phyloP scores from a whole-genome alignment of 2,888 invertebrate genomes.

The Cheilosia grossa region DNA sequence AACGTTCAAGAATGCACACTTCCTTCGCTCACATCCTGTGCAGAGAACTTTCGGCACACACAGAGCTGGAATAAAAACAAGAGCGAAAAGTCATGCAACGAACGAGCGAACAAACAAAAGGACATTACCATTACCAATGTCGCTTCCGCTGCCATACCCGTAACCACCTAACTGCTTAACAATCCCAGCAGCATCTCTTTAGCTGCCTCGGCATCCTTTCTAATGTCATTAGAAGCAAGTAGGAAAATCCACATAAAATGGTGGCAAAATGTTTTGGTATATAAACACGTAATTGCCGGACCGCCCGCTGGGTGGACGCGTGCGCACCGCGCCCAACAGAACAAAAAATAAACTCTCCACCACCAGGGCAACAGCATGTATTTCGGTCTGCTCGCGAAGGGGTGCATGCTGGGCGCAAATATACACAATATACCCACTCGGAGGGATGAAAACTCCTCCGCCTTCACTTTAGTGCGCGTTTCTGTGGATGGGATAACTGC shows the following conservation, averaged over 20 bases:
- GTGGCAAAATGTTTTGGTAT: slow-evolving; percentile 75
- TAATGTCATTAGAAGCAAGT: slow-evolving; percentile 70
- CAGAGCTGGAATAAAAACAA: slow-evolving; percentile 24
- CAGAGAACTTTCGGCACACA: slow-evolving; percentile 29
- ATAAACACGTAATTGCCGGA: slow-evolving; percentile 77
- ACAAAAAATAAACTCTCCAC: slow-evolving; percentile 11
- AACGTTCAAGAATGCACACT: slow-evolving; percentile 67
- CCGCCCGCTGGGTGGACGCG: slow-evolving; percentile 76
- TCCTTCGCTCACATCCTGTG: slow-evolving; percentile 64
- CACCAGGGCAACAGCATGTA: slow-evolving; percentile 34
- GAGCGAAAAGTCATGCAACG: slow-evolving; percentile 74
- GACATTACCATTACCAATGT: slow-evolving; percentile 75
- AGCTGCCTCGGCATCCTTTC: slow-evolving; percentile 39
- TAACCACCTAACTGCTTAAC: slow-evolving; percentile 59
- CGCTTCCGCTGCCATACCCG: slow-evolving; percentile 60
- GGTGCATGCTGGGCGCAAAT: slow-evolving; percentile 44
- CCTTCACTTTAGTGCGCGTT: slow-evolving; percentile 54
- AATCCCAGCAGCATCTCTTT: slow-evolving; percentile 61
- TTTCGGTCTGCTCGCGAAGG: slow-evolving; percentile 27
- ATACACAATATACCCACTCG: slow-evolving; percentile 19
- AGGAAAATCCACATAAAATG: slow-evolving; percentile 75
- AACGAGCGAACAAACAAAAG: slow-evolving; percentile 72
- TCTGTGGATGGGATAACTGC: slow-evolving; percentile 67
- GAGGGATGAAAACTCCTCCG: slow-evolving; percentile 56
- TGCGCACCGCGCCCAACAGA: slow-evolving; percentile 68